These are phyloP conservation scores for Pycnomerus fuliginosus DNA, from an alignment of 2,888 invertebrate species.

Conservation along the genomic window DNA sequence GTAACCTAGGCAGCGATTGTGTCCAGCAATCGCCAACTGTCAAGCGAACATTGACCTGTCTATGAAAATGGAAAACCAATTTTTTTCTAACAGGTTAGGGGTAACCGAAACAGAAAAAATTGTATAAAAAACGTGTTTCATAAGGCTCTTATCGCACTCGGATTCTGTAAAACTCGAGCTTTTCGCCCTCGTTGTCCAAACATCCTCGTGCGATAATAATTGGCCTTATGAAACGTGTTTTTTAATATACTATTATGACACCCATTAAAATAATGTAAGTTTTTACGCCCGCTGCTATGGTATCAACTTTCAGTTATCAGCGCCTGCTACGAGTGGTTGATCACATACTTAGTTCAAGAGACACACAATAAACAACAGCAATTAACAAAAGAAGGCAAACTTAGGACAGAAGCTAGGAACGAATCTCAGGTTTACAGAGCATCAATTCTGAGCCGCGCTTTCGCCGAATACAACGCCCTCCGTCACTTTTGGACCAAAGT, in stretches of 20 bases:
- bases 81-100: not conserved
- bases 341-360: conserved; percentile 74
- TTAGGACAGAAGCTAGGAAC: conserved; percentile 75
- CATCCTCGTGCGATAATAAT: no score
- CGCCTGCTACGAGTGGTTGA: conserved; percentile 78
- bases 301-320: conserved; percentile 62
- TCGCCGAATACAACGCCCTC: conserved; percentile 69
- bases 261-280: not conserved
- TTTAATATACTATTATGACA: no score
- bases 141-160: no score
- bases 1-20: no score
- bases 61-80: no score
- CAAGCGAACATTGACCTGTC: no score
- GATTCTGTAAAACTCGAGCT: no score
- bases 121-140: no score
- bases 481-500: conserved; percentile 56
- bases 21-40: no score
- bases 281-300: not conserved
- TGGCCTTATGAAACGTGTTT: no score
- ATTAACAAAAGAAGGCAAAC: conserved; percentile 56
- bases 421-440: conserved; percentile 78
- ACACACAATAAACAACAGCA: conserved; percentile 64
- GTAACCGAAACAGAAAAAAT: not conserved
- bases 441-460: conserved; percentile 71
- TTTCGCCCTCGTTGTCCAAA: no score